Base-by-base conservation (phyloP, 1,140 invertebrate species). In the Sitophilus oryzae region DNA sequence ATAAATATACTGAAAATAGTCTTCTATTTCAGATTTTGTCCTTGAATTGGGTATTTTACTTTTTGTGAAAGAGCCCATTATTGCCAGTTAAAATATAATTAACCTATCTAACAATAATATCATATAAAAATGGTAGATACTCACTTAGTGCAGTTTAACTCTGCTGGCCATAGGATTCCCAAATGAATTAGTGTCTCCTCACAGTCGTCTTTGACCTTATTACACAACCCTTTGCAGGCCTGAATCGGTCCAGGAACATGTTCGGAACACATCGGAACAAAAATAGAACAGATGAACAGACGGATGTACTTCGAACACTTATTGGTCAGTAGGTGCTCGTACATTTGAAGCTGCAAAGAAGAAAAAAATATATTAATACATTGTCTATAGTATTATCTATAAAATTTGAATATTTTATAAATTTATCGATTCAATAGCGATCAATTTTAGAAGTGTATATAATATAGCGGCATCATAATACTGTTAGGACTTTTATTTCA, bases 201-300 rank as follows among this genome's bases (percentile, higher is more conserved):
- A 74, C 93, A 96, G 52, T 87, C 82, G 37, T 77, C 76, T 54
- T 81, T 79, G 0, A 94, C 91, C 36, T 82, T 83, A 62, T 91
- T 82, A 73, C 92, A 95, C 37, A 93, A 79, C 2, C 85, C 82
- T 58, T 88, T 81, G 75, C 93, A 96, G 2, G 89, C 89, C 42
- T 88, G 88, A 54, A 96, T 91, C 18, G 89, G 86, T 61, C 84
- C 83, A 22, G 80, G 77, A 59, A 94, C 86, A 67, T 93, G 86
- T 65, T 91, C 87, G 6, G 90, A 92, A 74, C 93, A 96, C 74
- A 96, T 87, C 25, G 93, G 93, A 11, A 90, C 87, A 69, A 93
- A 92, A 6, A 91, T 88, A 21, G 91, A 89, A 74, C 93, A 96
- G 22, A 96, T 79, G 71, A 96, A 90, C 66, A 95, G 89, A 60